Evolutionary conservation across 2,113 vertebrate species (phyloP), one percentile per base, ranked within the genome.

Genomic region (Gallinago media): DNA sequence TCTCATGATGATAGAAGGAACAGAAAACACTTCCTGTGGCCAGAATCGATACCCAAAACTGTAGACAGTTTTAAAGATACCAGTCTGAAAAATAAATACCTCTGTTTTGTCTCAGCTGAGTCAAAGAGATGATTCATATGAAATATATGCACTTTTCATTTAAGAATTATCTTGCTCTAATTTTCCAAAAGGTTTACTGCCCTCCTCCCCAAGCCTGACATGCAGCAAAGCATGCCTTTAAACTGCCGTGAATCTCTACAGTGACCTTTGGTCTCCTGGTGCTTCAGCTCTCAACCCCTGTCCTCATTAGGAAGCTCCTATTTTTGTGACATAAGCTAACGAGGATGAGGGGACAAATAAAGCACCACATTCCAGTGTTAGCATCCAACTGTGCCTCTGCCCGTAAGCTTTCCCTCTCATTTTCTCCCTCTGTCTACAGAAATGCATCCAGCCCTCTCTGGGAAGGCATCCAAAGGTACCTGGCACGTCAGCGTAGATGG

Each of bases 31-130:
- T 86, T 77, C 55, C 55, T 73, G 34, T 40, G 34, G 66, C 11
- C 61, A 44, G 13, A 83, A 52, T 54, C 15, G 8, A 88, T 38
- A 67, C 25, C 71, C 68, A 47, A 63, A 96, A 89, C 13, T 63
- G 46, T 11, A 50, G 55, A 55, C n/a, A 67, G 32, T 29, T 77
- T 65, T 83, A 61, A 87, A 92, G 58, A 75, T n/a, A 85, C 17
- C 70, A 82, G 79, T 32, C 76, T 94, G 85, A 38, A 55, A 92
- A 92, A 81, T 17, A 81, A 93, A 92, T 58, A 81, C 25, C 52
- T 76, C 36, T 67, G 68, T 9, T 95, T 75, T 89, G 55, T 79
- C 58, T 62, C 56, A 74, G 40, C 34, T 6, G 6, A 47, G 50
- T 78, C 49, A 42, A 79, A 78, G 72, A 31, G 52, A 59, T 85